Evolutionary conservation across 2,888 invertebrate species (phyloP), one percentile per base, ranked within the genome.

Genomic region (Hypomecis punctinalis): DNA sequence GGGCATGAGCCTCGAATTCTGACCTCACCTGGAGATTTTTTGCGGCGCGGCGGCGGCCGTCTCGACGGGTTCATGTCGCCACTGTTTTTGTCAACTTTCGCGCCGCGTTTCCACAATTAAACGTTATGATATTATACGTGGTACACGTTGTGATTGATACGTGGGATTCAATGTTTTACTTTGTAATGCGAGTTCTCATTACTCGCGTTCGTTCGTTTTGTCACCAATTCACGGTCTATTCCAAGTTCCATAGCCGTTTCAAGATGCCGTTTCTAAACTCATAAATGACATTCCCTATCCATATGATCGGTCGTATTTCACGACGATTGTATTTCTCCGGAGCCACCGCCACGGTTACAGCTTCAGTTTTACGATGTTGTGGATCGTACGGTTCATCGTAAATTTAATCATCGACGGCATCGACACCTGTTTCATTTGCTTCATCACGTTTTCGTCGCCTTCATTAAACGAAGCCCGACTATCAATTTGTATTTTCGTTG

Each of bases 61-160:
- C 83, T 80, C 80, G 79, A 67, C 83, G 73, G 70, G 76, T 76
- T 78, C 67, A 73, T 78, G 84, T 76, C 88, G 86, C 85, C 84
- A 75, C 75, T 74, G 82, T 85, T 89, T 89, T 90, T 90, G 83
- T 85, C 76, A 79, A 88, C 89, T 90, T 89, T 89, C 88, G 84
- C 85, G 81, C 71, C 84, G 65, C 74, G 79, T 83, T 86, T 80
- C 82, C 82, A 83, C 79, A 77, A 65, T 77, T 82, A 82, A 78
- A 82, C 76, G 66, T 10, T n/a, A 23, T 23, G 23, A 23, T 23
- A 23, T 23, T 23, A 23, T 9, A n/a, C n/a, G n/a, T n/a, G n/a
- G n/a, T 5, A 10, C 53, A 47, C 47, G n/a, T n/a, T n/a, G n/a
- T n/a, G n/a, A n/a, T n/a, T n/a, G n/a, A n/a, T 39, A 33, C 13